Conservation (phyloP, 2,888 invertebrate species). For the Anoncus sp. region DNA sequence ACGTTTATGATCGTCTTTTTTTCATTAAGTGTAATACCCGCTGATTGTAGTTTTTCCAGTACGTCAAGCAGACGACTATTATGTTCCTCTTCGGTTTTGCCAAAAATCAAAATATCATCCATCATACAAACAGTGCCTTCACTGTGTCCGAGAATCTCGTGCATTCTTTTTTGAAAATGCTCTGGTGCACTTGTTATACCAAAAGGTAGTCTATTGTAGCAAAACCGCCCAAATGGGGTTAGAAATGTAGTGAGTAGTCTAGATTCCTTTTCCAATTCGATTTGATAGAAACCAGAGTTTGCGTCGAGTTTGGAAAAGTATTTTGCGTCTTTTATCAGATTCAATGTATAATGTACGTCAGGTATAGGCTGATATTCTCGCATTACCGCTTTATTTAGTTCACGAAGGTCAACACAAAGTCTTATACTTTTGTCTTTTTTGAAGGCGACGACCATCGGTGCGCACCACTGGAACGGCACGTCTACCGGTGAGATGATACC, state of each 20-base stretch:
- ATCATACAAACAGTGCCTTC: constrained; percentile 66
- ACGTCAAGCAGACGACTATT: too few species aligned
- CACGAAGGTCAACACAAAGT: constrained; percentile 70
- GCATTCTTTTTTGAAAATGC: constrained; percentile 24
- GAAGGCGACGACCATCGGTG: constrained; percentile 75
- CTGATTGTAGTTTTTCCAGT: too few species aligned
- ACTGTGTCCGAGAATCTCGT: constrained; percentile 36
- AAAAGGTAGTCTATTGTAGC: constrained; percentile 35
- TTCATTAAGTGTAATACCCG: too few species aligned
- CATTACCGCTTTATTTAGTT: constrained; percentile 67
- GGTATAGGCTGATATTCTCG: constrained; percentile 67
- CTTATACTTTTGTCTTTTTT: constrained; percentile 59
- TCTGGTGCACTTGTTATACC: constrained; percentile 52
- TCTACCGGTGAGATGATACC: constrained; percentile 73
- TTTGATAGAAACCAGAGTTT: constrained; percentile 62
- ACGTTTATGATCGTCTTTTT: too few species aligned
- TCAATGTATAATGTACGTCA: constrained; percentile 68
- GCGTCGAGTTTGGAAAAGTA: constrained; percentile 70
- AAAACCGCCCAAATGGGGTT: constrained; percentile 55
- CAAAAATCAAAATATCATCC: constrained; percentile 70
- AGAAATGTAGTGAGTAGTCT: constrained; percentile 63
- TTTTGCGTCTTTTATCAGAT: constrained; percentile 64
- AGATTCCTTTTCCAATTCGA: constrained; percentile 57
- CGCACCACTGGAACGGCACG: constrained; percentile 76
- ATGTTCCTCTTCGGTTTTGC: constrained; percentile 63